phyloP scores from a whole-genome alignment of 2,113 vertebrate genomes.

The Mixornis gularis region DNA sequence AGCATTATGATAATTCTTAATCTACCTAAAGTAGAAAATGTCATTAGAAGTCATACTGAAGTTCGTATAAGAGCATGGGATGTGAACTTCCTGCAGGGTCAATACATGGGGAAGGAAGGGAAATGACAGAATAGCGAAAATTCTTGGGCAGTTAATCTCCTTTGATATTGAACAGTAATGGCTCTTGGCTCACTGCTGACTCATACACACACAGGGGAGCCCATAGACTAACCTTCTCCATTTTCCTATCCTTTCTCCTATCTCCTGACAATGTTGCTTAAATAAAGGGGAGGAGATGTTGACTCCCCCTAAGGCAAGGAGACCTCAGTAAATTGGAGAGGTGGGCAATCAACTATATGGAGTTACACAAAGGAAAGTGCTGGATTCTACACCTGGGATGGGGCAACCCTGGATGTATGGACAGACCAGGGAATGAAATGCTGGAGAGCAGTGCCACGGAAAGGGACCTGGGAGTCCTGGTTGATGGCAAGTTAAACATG shows the following conservation, averaged over 20 bases:
- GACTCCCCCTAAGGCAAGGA: not conserved
- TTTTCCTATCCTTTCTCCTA: not conserved
- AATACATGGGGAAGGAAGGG: not conserved
- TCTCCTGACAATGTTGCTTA: not conserved
- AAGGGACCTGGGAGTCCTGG: not conserved
- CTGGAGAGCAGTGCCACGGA: not conserved
- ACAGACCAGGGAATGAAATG: not conserved
- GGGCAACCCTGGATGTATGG: not conserved
- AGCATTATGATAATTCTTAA: not conserved
- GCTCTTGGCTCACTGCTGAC: not conserved
- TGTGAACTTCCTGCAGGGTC: not conserved
- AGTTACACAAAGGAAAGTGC: not conserved
- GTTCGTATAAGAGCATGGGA: not conserved
- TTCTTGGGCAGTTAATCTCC: not conserved
- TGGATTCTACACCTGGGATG: no score
- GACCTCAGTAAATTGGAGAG: not conserved
- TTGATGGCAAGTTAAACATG: fast-evolving
- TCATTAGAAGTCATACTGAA: not conserved
- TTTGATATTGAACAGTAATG: not conserved
- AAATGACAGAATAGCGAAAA: not conserved
- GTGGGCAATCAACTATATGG: not conserved
- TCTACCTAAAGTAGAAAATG: not conserved
- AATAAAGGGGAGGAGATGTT: not conserved
- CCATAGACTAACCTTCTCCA: not conserved
- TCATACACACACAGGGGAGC: fast-evolving